These are phyloP conservation scores for Phocoena phocoena DNA, from an alignment of 2,113 vertebrate genomes.

Conservation along the genomic window DNA sequence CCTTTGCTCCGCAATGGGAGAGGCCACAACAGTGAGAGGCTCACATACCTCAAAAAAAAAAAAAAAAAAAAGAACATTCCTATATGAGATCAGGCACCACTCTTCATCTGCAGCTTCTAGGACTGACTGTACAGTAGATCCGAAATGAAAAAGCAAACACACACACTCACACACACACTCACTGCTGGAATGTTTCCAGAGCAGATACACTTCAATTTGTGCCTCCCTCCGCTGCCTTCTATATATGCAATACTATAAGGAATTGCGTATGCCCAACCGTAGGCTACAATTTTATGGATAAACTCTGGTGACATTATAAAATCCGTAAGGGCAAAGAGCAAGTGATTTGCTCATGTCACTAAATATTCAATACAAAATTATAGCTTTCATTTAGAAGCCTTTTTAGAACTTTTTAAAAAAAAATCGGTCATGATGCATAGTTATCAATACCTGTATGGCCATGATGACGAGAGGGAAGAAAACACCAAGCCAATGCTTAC, in stretches of 20 bases:
- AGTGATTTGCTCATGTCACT: conserved; percentile 69
- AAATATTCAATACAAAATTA: conserved; percentile 71
- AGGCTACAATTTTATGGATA: conserved; percentile 70
- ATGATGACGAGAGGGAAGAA: neutral
- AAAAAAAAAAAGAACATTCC: conserved; percentile 1
- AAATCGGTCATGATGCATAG: conserved; percentile 48
- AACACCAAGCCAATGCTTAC: neutral
- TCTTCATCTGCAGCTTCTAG: neutral
- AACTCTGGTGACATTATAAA: conserved; percentile 71
- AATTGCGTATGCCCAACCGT: neutral
- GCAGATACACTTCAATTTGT: neutral
- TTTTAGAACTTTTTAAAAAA: neutral
- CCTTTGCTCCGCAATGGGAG: too few relatives aligned
- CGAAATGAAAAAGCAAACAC: neutral
- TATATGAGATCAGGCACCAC: neutral
- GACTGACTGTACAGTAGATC: neutral
- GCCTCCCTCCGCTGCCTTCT: neutral
- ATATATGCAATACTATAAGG: neutral
- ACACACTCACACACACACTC: neutral
- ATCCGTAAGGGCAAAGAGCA: conserved; percentile 69
- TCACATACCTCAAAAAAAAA: too few relatives aligned
- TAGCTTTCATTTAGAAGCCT: conserved; percentile 62
- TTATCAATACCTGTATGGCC: conserved; percentile 46
- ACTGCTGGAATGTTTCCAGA: neutral
- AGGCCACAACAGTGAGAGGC: too few relatives aligned